Conservation (phyloP, 2,113 vertebrate genomes). For the Etheostoma spectabile region DNA sequence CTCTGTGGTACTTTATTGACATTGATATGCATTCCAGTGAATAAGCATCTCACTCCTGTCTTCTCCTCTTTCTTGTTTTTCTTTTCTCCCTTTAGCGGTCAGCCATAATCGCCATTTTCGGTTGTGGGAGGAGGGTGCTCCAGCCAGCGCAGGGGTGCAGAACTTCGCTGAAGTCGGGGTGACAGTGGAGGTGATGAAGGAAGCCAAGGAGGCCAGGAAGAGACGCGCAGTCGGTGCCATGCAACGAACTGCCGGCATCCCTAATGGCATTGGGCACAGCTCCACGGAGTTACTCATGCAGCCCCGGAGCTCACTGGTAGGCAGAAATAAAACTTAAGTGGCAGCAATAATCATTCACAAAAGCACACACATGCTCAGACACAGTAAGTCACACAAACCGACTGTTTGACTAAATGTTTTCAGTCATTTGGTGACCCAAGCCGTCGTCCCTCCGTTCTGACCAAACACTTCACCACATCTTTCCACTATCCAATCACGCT, state of each 20-base stretch:
- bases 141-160: conserved; percentile 79
- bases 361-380: conserved; percentile 51
- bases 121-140: conserved; percentile 82
- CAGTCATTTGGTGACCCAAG: conserved; percentile 53
- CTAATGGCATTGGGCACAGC: conserved; percentile 85
- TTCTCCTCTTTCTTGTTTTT: conserved; percentile 54
- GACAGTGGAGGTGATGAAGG: conserved; percentile 83
- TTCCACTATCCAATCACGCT: conserved; percentile 75
- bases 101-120: conserved; percentile 83
- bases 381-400: conserved; percentile 45
- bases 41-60: conserved; percentile 62
- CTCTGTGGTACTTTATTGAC: conserved; percentile 72
- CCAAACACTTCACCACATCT: conserved; percentile 65
- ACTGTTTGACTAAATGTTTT: conserved; percentile 44
- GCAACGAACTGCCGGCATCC: conserved; percentile 83
- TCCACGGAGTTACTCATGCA: conserved; percentile 82
- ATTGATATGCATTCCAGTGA: conserved; percentile 69
- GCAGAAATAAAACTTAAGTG: conserved; percentile 39
- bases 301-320: conserved; percentile 82
- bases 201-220: conserved; percentile 82
- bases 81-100: conserved; percentile 73
- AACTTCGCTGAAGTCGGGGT: conserved; percentile 84
- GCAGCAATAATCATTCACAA: conserved; percentile 29
- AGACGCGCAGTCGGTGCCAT: conserved; percentile 75
- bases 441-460: conserved; percentile 38